Conservation (phyloP, 2,888 invertebrate species). For the Aleiodes testaceus region DNA sequence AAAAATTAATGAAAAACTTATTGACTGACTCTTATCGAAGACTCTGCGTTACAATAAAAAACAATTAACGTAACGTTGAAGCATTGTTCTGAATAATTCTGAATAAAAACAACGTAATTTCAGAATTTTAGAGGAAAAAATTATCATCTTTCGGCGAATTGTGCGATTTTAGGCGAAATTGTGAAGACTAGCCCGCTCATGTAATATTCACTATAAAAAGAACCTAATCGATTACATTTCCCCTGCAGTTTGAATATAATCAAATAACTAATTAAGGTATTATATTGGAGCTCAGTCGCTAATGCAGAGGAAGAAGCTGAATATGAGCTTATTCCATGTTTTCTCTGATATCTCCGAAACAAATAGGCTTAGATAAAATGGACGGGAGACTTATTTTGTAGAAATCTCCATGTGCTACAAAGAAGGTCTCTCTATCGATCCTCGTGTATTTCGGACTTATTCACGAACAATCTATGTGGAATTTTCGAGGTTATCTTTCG, state of each 20-base stretch:
- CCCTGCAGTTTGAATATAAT: no score
- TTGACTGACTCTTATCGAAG: slow-evolving; percentile 68
- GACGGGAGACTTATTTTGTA: background rate
- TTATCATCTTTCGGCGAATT: background rate
- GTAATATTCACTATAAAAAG: background rate
- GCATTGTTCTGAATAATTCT: background rate
- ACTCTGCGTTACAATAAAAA: slow-evolving; percentile 60
- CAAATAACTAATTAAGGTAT: no score
- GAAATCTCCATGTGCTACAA: background rate
- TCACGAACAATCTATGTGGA: no score
- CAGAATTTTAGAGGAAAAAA: background rate
- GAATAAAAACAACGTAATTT: slow-evolving; percentile 10
- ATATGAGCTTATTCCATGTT: background rate
- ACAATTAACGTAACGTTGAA: background rate
- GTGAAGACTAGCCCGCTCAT: slow-evolving; percentile 9
- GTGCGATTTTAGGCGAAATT: background rate
- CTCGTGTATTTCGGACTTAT: background rate
- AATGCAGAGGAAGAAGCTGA: no score
- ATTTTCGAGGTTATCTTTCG: background rate
- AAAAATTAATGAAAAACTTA: slow-evolving; percentile 24
- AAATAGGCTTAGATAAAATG: background rate
- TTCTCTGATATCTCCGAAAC: background rate
- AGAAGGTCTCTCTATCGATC: background rate
- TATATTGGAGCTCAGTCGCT: no score
- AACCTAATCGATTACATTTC: no score